phyloP scores from a whole-genome alignment of 2,797 vertebrate genomes.

The Trachurus trachurus region DNA sequence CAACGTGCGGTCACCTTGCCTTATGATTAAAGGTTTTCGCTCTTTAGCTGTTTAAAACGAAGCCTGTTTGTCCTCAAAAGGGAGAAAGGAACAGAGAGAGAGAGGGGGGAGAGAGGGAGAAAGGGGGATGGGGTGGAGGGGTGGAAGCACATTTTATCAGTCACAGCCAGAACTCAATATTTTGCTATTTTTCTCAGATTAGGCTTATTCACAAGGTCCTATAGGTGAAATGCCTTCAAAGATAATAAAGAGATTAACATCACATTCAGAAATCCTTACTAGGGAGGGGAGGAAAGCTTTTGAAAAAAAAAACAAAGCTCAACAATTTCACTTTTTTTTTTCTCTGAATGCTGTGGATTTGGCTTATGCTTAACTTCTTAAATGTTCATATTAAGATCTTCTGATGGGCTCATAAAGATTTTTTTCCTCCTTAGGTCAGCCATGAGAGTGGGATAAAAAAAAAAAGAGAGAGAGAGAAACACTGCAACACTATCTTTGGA shows the following conservation, averaged over 20 bases:
- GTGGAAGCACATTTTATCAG: slow-evolving; percentile 71
- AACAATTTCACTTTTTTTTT: slow-evolving; percentile 58
- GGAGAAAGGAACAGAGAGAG: slow-evolving; percentile 53
- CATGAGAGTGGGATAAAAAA: slow-evolving; percentile 34
- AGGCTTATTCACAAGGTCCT: slow-evolving; percentile 77
- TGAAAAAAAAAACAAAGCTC: slow-evolving; percentile 75
- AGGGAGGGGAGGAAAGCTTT: slow-evolving; percentile 64
- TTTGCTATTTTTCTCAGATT: slow-evolving; percentile 73
- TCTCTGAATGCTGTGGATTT: slow-evolving; percentile 54
- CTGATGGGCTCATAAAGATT: slow-evolving; percentile 45
- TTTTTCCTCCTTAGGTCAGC: slow-evolving; percentile 39
- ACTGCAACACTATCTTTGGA: slow-evolving; percentile 15
- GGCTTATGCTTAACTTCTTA: slow-evolving; percentile 70
- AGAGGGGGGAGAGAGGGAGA: slow-evolving; percentile 14
- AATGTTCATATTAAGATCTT: slow-evolving; percentile 66
- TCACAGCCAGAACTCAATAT: slow-evolving; percentile 76
- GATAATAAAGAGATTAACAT: slow-evolving; percentile 81
- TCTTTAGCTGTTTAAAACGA: slow-evolving; percentile 78
- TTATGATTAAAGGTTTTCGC: slow-evolving; percentile 77
- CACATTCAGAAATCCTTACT: slow-evolving; percentile 72
- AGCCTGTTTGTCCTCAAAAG: slow-evolving; percentile 71
- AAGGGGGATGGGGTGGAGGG: no score
- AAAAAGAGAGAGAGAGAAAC: slow-evolving; percentile 7
- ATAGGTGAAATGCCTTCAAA: slow-evolving; percentile 81
- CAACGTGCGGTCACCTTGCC: slow-evolving; percentile 81